Conservation (phyloP, 2,113 vertebrate genomes). For the Oplegnathus fasciatus region DNA sequence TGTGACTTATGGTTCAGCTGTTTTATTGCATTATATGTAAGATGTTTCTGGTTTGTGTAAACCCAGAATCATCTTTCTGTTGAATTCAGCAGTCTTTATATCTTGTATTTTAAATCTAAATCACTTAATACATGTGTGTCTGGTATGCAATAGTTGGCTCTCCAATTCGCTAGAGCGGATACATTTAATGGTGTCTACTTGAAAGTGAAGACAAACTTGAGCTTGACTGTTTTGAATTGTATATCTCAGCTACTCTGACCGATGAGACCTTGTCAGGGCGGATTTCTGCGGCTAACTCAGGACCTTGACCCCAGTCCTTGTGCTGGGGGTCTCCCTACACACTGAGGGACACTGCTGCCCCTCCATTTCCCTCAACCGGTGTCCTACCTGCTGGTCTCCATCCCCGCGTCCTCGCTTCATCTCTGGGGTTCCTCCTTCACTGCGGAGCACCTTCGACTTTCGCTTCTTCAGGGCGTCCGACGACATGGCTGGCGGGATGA, state of each 20-base stretch:
- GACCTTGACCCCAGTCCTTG: neutral
- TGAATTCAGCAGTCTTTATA: no score
- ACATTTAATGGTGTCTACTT: neutral
- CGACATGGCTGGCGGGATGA: slow-evolving; percentile 70
- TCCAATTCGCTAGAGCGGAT: no score
- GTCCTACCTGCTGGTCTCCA: slow-evolving; percentile 88
- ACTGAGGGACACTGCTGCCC: neutral
- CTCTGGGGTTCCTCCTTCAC: slow-evolving; percentile 88
- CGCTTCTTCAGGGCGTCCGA: slow-evolving; percentile 93
- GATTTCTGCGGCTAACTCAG: neutral
- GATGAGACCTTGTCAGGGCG: neutral
- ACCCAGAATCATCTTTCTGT: neutral
- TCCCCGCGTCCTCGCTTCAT: slow-evolving; percentile 89
- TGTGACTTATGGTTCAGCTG: neutral
- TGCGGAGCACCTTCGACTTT: slow-evolving; percentile 95
- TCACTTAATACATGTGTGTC: neutral
- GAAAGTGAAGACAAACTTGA: neutral
- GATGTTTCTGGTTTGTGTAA: neutral
- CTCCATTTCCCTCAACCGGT: neutral
- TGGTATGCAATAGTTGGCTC: neutral
- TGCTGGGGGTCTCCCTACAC: neutral
- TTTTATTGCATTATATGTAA: no score
- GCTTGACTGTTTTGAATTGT: neutral
- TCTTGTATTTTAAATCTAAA: neutral
- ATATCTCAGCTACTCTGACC: neutral